Evolutionary conservation across 2,113 vertebrate genomes (phyloP).

Genomic region (Glaucidium brasilianum): DNA sequence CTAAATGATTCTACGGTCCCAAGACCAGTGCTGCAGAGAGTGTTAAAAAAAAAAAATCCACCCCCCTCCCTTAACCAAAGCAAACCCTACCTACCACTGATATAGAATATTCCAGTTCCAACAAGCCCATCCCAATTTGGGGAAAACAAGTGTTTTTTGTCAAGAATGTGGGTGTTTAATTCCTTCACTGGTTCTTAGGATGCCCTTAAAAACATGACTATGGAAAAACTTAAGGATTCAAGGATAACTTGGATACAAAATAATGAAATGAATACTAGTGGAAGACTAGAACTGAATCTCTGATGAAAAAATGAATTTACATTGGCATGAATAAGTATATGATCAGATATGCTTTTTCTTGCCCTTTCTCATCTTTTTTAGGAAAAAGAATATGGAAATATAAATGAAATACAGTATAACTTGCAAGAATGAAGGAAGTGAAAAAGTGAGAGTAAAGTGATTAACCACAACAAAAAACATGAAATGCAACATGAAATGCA

Average conservation of each 20-base stretch:
- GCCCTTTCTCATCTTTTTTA: not conserved
- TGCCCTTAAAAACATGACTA: not conserved
- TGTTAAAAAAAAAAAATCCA: not conserved
- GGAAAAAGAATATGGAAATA: not conserved
- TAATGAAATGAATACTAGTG: not conserved
- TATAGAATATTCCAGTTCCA: not conserved
- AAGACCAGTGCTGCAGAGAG: not conserved
- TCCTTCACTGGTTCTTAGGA: not conserved
- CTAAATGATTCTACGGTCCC: not conserved
- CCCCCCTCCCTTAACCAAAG: not conserved
- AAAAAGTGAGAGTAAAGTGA: not conserved
- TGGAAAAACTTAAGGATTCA: not conserved
- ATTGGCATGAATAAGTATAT: not conserved
- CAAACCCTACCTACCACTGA: not conserved
- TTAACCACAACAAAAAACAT: not conserved
- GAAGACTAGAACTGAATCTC: not conserved
- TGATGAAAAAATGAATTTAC: not conserved
- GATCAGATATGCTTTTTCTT: not conserved
- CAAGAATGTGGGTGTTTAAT: not conserved
- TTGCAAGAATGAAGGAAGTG: not conserved
- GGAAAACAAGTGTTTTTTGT: not conserved
- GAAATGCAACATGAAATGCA: not conserved
- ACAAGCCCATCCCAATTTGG: not conserved
- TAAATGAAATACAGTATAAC: not conserved
- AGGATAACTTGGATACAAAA: not conserved